phyloP scores from a whole-genome alignment of 1,140 invertebrate genomes.

The Nasonia longicornis region DNA sequence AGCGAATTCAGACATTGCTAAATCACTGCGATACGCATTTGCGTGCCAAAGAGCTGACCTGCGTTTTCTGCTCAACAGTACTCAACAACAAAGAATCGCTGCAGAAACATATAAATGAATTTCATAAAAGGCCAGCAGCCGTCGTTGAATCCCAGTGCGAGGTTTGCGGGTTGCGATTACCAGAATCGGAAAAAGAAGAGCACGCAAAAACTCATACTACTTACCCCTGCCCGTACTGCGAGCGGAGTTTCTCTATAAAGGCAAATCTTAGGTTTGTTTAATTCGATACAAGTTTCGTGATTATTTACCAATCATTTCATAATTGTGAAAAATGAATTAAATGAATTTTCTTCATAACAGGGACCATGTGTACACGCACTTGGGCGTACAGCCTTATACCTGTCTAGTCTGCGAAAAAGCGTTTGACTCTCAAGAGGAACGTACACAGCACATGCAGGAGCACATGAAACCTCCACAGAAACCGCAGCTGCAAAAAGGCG shows the following conservation, averaged over 20 bases:
- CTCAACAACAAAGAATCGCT: conserved; percentile 19
- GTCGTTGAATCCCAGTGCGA: not conserved
- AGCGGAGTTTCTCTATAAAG: conserved; percentile 27
- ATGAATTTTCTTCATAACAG: conserved; percentile 15
- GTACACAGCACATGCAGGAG: conserved; percentile 36
- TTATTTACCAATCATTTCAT: not conserved
- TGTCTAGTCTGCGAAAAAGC: conserved; percentile 39
- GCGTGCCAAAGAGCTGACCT: not conserved
- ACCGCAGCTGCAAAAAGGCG: not conserved
- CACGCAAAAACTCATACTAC: not conserved
- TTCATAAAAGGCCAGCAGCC: conserved; percentile 3
- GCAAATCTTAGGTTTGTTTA: conserved; percentile 27
- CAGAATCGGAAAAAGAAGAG: conserved; percentile 12
- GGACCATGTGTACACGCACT: conserved; percentile 33
- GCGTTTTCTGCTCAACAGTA: conserved; percentile 4
- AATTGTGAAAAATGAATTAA: not conserved
- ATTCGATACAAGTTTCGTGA: not conserved
- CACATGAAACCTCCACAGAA: conserved; percentile 32
- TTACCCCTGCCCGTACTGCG: conserved; percentile 40
- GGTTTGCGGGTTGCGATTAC: not conserved
- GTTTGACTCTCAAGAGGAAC: conserved; percentile 31
- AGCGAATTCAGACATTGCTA: conserved; percentile 8
- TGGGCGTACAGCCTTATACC: conserved; percentile 12
- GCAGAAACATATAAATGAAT: conserved; percentile 35
- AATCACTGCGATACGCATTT: conserved; percentile 32